Evolutionary conservation across 2,797 vertebrate genomes (phyloP), one percentile per base, ranked within the genome.

Genomic region (Fundulus diaphanus): DNA sequence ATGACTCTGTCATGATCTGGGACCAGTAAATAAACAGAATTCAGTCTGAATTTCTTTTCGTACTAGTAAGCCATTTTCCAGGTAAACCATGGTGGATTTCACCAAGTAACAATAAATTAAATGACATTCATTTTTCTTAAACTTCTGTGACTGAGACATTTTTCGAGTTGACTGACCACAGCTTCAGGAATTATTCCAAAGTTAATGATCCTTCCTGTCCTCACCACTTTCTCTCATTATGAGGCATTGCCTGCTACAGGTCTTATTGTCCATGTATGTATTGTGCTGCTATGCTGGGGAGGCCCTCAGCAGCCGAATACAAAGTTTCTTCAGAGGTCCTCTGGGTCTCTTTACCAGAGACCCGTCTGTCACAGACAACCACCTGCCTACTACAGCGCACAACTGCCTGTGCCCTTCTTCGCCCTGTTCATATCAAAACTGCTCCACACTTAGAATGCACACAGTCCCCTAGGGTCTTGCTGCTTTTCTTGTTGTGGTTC

Each of bases 301-400:
- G 78, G 84, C 63, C 85, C 85, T 90, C 73, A 35, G 81, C 54
- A 74, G 85, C 89, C 84, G 81, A 87, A 85, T 87, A 85, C 84
- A 70, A 78, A 73, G 85, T 85, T 87, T 80, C 90, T 92, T 93
- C 89, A 93, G 86, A 84, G 80, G 76, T 82, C 92, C 89, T 90
- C 82, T 85, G 90, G 92, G 90, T 93, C 85, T 94, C 90, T 94
- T 93, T 92, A 92, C 85, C 67, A 82, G 76, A 48, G 83, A 85
- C 74, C 89, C 86, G 86, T 94, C 93, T 93, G 91, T 92, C 92
- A 91, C 84, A 87, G 80, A 91, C 91, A 89, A 87, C 91, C 90
- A 92, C 91, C 93, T 94, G 91, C 89, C 92, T 89, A 81, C 89
- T 91, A 87, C 77, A 84, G 78, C 83, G 74, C 88, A 87, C 85